Evolutionary conservation across 2,888 invertebrate genomes (phyloP), one percentile per base, ranked within the genome.

Genomic region (Actias luna): DNA sequence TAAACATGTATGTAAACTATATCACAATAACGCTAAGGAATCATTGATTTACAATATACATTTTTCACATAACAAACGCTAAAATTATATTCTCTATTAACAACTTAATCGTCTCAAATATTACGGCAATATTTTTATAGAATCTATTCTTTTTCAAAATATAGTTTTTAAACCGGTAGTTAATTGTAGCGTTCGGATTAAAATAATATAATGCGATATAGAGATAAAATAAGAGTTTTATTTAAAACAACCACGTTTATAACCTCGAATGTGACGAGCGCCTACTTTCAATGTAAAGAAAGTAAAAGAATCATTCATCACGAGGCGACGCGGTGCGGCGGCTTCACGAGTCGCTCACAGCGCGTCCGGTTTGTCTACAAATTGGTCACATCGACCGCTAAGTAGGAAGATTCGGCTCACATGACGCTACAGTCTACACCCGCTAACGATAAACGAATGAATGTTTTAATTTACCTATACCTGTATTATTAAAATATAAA

Each of bases 381-480:
- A 91, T 89, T 87, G 90, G 88, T 88, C 81, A 89, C 91, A 83
- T 87, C 84, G 88, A 88, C 89, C 86, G 88, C 85, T 87, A 87
- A 87, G 83, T 88, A 83, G 87, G 79, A 83, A 87, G 82, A 84
- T 85, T 84, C 74, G 81, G 77, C 80, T 79, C 79, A 73, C 76
- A 79, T 78, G 74, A 70, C 69, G 75, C 72, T 72, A 60, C 70
- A 70, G 70, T 75, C 72, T 72, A 60, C 70, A 70, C 69, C 73
- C 74, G 67, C 72, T 79, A 77, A 77, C 78, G 74, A 76, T 71
- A 73, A 74, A 74, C 72, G 71, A 74, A 77, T 73, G 69, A 76
- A 75, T 64, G 64, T 67, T 75, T 71, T 66, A 69, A 61, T 72
- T 64, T 69, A 66, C 58, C 35, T 31, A 50, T 50, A 69, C 65